These are phyloP conservation scores for Parotia lawesii DNA, from an alignment of 2,113 vertebrate species.

Conservation along the genomic window DNA sequence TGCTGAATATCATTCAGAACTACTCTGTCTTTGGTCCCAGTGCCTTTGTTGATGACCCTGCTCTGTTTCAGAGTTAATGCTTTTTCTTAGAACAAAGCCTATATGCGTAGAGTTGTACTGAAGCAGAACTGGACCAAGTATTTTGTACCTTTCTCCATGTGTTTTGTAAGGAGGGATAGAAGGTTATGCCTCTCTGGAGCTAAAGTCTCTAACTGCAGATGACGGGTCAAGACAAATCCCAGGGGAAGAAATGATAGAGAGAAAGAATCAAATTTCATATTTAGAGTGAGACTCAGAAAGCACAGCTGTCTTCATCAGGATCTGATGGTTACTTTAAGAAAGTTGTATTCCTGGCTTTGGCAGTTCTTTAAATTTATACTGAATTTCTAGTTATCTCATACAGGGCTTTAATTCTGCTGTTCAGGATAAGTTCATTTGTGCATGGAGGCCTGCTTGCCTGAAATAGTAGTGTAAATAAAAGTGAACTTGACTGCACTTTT, in stretches of 20 bases:
- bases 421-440: not conserved
- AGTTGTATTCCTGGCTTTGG: not conserved
- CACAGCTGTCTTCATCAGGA: not conserved
- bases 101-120: not conserved
- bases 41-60: not conserved
- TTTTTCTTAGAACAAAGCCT: not conserved
- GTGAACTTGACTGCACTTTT: not conserved
- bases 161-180: not conserved
- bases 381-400: not conserved
- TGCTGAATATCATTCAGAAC: not conserved
- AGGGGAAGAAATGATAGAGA: not conserved
- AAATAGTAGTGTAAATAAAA: not conserved
- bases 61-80: not conserved
- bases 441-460: not conserved
- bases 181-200: not conserved
- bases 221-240: not conserved
- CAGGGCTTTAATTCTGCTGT: not conserved
- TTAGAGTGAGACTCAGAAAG: not conserved
- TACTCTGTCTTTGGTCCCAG: not conserved
- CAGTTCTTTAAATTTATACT: not conserved
- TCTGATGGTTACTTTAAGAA: not conserved
- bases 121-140: not conserved
- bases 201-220: not conserved
- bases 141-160: not conserved
- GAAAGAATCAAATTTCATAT: not conserved